Percentiles rank a stretch among this genome's conserved stretches.
Evolutionary conservation across 2,797 vertebrate genomes (phyloP).

Genomic region (Parauchenoglanis ngamensis): DNA sequence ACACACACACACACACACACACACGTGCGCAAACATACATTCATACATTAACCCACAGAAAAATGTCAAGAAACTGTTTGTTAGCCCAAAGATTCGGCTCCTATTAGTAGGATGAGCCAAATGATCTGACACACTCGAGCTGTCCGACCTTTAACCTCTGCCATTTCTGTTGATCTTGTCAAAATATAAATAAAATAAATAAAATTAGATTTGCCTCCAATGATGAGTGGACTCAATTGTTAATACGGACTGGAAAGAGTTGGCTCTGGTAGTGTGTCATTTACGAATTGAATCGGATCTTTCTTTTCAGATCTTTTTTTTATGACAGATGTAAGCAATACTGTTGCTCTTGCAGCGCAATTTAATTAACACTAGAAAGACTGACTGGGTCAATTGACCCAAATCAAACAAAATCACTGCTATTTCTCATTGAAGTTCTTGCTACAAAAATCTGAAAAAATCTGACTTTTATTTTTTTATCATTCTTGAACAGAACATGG

Average conservation of each 20-base stretch:
- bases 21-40: conserved; percentile 3
- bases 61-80: neutral
- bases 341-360: neutral
- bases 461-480: too few relatives aligned
- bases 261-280: too few relatives aligned
- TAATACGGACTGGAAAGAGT: too few relatives aligned
- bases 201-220: neutral
- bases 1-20: conserved; percentile 12
- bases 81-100: neutral
- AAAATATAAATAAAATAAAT: neutral
- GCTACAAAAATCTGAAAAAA: too few relatives aligned
- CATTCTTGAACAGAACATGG: too few relatives aligned
- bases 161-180: neutral
- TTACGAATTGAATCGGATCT: neutral
- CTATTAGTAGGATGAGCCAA: neutral
- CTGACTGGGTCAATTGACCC: too few relatives aligned
- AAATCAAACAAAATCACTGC: too few relatives aligned
- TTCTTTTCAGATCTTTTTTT: neutral
- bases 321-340: conserved; percentile 11
- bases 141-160: neutral
- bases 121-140: neutral
- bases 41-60: neutral
- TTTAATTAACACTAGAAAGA: neutral
- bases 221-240: neutral
- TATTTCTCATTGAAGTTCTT: too few relatives aligned